Conservation (phyloP, 2,888 invertebrate genomes). For the Campoplex capitator region DNA sequence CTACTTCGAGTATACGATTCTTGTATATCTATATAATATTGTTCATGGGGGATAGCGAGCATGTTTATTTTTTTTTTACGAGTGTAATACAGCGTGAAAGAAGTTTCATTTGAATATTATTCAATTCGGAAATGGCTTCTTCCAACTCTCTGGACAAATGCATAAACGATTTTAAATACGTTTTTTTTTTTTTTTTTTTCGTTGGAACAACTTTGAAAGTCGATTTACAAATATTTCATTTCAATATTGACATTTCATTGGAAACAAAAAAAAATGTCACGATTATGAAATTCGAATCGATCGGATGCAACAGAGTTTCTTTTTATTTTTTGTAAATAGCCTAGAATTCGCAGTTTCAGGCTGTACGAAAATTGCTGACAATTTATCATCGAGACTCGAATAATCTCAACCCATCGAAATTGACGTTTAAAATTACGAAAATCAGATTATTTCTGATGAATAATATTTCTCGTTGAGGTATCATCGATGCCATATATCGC, state of each 20-base stretch:
- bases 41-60: background rate
- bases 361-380: background rate
- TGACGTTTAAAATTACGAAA: too few relatives aligned
- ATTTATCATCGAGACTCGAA: background rate
- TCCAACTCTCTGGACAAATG: background rate
- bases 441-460: too few relatives aligned
- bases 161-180: background rate
- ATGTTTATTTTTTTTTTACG: background rate
- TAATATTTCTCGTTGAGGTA: background rate
- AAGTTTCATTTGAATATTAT: background rate
- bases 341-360: background rate
- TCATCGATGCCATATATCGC: background rate
- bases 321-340: background rate
- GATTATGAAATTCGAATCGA: background rate
- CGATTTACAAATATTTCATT: background rate
- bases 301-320: background rate
- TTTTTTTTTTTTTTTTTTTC: background rate
- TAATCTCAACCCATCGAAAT: too few relatives aligned
- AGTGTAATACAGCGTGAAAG: background rate
- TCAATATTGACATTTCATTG: background rate
- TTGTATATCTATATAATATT: conserved; percentile 1
- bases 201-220: background rate
- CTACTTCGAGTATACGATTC: conserved; percentile 42
- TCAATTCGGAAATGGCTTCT: background rate
- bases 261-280: background rate